Conservation (phyloP, 1,140 invertebrate species). For the Pachyrhynchus sulphureomaculatus region DNA sequence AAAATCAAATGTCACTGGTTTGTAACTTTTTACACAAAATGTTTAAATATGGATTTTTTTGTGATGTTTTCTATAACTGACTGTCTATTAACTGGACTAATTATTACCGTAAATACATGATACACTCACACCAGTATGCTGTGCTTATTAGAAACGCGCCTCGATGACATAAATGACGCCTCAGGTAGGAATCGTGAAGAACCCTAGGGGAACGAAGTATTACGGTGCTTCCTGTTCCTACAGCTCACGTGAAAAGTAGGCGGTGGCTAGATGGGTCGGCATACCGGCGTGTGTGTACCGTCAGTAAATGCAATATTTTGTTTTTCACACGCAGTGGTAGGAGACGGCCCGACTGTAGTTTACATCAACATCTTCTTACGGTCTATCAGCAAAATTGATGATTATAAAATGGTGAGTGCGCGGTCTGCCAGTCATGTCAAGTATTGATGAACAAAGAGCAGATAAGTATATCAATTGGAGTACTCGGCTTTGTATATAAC, state of each 20-base stretch:
- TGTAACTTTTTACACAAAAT: no score
- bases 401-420: slow-evolving; percentile 97
- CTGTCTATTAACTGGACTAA: slow-evolving; percentile 17
- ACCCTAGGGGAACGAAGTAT: no score
- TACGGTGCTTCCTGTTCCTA: no score
- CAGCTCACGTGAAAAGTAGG: no score
- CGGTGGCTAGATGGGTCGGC: no score
- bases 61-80: no score
- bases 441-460: slow-evolving; percentile 42
- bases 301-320: slow-evolving; percentile 21
- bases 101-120: neutral
- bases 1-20: no score
- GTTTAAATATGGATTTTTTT: no score
- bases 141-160: neutral
- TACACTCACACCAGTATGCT: neutral
- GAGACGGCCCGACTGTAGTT: slow-evolving; percentile 76
- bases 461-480: slow-evolving; percentile 31
- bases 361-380: slow-evolving; percentile 91
- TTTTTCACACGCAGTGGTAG: slow-evolving; percentile 56
- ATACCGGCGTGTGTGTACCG: no score
- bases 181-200: no score
- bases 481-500: slow-evolving; percentile 26
- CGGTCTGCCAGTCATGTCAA: slow-evolving; percentile 48
- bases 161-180: no score
- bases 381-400: slow-evolving; percentile 97